phyloP scores from a whole-genome alignment of 1,140 invertebrate species.

The Aphaenogaster floridana region DNA sequence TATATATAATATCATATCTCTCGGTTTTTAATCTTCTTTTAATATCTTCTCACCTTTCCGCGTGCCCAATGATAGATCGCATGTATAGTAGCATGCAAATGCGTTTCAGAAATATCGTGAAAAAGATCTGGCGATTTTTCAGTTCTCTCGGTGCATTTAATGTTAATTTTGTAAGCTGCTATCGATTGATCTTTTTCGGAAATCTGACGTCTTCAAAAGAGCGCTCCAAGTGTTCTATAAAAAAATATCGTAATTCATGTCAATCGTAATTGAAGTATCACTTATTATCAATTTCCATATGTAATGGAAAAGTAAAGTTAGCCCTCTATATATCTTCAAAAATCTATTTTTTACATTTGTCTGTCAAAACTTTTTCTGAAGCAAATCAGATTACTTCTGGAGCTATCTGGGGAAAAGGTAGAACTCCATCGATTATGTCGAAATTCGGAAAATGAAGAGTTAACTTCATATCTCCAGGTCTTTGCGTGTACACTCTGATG shows the following conservation, averaged over 20 bases:
- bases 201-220: not conserved
- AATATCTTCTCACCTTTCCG: conserved; percentile 17
- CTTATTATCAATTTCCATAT: not conserved
- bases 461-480: not conserved
- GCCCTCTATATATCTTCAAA: not conserved
- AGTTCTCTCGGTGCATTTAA: not conserved
- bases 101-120: not conserved
- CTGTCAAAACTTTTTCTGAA: not conserved
- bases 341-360: conserved; percentile 8
- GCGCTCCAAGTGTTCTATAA: not conserved
- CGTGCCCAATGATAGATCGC: conserved; percentile 21
- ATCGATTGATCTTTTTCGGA: not conserved
- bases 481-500: not conserved
- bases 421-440: not conserved
- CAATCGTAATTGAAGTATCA: not conserved
- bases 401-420: not conserved
- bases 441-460: conserved; percentile 11
- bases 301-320: not conserved
- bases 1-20: conserved; percentile 16
- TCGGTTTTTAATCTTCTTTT: conserved; percentile 9
- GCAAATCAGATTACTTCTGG: not conserved
- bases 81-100: not conserved
- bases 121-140: not conserved
- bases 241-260: conserved; percentile 1
- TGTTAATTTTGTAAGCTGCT: not conserved